Percentiles rank a stretch among this genome's conserved stretches.
Conservation (phyloP, 2,113 vertebrate species). For the Rhadina sibilatrix region DNA sequence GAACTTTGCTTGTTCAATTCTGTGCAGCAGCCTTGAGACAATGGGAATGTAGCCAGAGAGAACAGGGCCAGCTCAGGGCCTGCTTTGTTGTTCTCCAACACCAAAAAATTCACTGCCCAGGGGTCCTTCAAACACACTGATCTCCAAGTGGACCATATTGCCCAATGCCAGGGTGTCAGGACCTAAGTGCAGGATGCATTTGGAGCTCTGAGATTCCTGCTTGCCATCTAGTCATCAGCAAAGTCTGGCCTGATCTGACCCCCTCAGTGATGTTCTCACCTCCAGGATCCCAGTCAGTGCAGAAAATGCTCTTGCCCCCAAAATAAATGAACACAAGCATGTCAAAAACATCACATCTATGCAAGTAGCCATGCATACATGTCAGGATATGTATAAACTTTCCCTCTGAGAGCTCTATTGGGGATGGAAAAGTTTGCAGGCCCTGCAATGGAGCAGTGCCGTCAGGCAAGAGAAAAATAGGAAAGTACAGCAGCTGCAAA, state of each 20-base stretch:
- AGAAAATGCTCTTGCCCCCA: background rate
- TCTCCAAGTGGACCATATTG: background rate
- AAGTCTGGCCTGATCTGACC: background rate
- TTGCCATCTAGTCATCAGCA: background rate
- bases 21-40: background rate
- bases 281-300: background rate
- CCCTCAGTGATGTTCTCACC: background rate
- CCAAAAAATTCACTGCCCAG: background rate
- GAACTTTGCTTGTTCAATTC: background rate
- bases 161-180: rapidly evolving
- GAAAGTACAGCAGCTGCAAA: slow-evolving; percentile 79
- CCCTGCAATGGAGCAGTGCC: background rate
- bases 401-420: background rate
- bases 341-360: background rate
- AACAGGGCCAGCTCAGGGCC: background rate
- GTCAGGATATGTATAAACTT: background rate
- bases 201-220: background rate
- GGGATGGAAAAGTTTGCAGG: background rate
- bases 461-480: slow-evolving; percentile 1
- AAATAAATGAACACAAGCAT: background rate
- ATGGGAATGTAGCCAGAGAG: background rate
- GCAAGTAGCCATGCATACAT: background rate
- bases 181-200: background rate
- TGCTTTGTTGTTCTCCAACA: rapidly evolving
- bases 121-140: rapidly evolving